Evolutionary conservation across 2,888 invertebrate species (phyloP).

Genomic region (Melieria picta): DNA sequence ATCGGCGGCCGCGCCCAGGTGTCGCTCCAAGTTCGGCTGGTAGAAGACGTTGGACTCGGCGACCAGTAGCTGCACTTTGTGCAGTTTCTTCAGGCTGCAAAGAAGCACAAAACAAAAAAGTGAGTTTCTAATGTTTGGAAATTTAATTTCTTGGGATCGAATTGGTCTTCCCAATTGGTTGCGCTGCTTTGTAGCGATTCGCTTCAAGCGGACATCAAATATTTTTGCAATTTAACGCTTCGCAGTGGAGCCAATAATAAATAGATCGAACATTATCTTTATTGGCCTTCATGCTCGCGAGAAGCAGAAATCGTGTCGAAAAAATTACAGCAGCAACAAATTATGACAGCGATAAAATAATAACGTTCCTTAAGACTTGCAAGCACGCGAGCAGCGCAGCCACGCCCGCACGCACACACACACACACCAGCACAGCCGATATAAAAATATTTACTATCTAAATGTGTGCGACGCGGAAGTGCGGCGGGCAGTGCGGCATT

Average conservation of each 20-base stretch:
- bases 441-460: neutral
- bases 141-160: too few species aligned
- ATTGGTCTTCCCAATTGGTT: neutral
- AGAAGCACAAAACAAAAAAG: neutral
- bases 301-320: neutral
- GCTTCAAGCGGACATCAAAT: neutral
- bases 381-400: neutral
- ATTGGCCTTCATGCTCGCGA: neutral
- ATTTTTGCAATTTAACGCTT: neutral
- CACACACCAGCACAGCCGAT: neutral
- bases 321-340: neutral
- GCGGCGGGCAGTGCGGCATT: constrained; percentile 4
- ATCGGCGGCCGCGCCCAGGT: constrained; percentile 40
- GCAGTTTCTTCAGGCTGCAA: constrained; percentile 63
- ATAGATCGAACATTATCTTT: too few species aligned
- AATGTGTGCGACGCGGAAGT: neutral
- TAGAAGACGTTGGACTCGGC: constrained; percentile 69
- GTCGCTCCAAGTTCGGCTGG: constrained; percentile 72
- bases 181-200: neutral
- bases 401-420: neutral
- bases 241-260: too few species aligned
- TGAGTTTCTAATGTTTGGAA: neutral
- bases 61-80: constrained; percentile 63
- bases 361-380: neutral
- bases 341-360: constrained; percentile 26